These are phyloP conservation scores for Vanessa atalanta DNA, from an alignment of 1,140 invertebrate species.

Conservation along the genomic window DNA sequence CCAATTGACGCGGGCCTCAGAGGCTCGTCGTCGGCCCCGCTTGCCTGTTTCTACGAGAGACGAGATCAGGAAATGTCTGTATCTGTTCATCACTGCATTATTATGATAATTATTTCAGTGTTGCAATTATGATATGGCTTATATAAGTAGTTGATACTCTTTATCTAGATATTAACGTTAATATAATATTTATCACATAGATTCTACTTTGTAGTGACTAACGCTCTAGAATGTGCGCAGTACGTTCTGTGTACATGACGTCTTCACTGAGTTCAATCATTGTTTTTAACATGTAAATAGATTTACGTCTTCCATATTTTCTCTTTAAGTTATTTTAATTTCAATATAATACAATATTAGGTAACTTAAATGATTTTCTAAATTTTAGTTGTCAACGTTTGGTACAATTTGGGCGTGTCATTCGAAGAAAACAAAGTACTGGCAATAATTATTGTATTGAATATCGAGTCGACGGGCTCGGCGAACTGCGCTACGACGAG, in stretches of 20 bases:
- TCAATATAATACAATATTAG: no score
- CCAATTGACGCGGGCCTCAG: constrained; percentile 11
- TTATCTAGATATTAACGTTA: constrained; percentile 2
- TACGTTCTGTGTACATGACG: neutral
- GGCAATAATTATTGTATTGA: no score
- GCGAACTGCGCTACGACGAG: no score
- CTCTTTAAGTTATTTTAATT: no score
- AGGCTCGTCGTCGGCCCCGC: neutral
- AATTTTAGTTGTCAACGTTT: no score
- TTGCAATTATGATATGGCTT: neutral
- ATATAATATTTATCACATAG: neutral
- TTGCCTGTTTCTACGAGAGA: neutral
- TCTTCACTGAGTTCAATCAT: no score
- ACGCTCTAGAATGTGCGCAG: constrained; percentile 1
- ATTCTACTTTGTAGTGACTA: constrained; percentile 6
- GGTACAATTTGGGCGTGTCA: no score
- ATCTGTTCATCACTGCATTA: neutral
- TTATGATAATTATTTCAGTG: neutral
- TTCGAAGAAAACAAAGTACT: no score
- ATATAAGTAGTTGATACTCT: neutral
- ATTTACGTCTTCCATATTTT: no score
- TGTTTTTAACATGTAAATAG: no score
- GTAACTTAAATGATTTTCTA: no score
- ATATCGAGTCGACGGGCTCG: no score
- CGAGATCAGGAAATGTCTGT: neutral